phyloP scores from a whole-genome alignment of 2,797 vertebrate species.

The Hemitrygon akajei region DNA sequence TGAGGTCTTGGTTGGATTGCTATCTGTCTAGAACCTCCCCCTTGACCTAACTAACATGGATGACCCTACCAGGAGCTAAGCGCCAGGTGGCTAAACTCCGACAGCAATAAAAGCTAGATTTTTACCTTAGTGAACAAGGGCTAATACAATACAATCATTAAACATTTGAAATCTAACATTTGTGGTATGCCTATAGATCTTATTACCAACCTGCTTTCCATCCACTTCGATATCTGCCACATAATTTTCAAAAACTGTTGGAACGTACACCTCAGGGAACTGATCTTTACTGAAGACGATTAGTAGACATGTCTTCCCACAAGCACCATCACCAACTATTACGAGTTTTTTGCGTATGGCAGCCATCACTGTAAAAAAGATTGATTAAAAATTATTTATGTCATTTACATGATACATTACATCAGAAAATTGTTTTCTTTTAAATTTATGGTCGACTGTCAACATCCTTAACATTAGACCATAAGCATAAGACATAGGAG shows the following conservation, averaged over 20 bases:
- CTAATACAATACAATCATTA: not conserved
- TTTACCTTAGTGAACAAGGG: not conserved
- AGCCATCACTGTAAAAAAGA: constrained; percentile 76
- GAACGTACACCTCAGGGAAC: constrained; percentile 95
- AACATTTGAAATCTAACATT: not conserved
- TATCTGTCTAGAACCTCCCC: too few relatives aligned
- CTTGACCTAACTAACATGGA: too few relatives aligned
- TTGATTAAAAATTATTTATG: not conserved
- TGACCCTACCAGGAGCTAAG: too few relatives aligned
- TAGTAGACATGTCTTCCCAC: constrained; percentile 95
- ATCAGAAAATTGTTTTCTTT: too few relatives aligned
- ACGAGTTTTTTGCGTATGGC: constrained; percentile 98
- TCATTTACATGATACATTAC: too few relatives aligned
- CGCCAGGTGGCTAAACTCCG: too few relatives aligned
- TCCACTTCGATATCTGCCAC: constrained; percentile 98
- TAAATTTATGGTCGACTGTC: too few relatives aligned
- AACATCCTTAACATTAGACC: too few relatives aligned
- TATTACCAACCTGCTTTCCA: constrained; percentile 76
- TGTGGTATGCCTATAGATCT: not conserved
- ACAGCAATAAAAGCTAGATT: not conserved
- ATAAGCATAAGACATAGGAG: too few relatives aligned
- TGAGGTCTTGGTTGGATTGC: too few relatives aligned
- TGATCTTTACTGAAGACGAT: constrained; percentile 99
- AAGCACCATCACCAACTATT: constrained; percentile 95
- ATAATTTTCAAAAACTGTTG: constrained; percentile 96